Evolutionary conservation across 2,888 invertebrate species (phyloP), one percentile per base, ranked within the genome.

Genomic region (Drosophila ustulata): DNA sequence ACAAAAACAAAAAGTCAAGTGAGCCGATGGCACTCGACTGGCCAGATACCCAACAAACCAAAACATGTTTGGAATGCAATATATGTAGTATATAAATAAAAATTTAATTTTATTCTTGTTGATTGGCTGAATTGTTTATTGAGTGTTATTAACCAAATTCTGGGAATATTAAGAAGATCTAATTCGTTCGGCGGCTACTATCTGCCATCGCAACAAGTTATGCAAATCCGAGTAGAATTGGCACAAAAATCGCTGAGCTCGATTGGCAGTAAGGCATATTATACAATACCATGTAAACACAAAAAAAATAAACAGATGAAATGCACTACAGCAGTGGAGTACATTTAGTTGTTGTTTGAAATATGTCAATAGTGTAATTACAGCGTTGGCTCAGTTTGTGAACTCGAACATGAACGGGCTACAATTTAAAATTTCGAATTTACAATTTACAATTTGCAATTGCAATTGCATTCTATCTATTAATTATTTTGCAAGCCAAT

Each of bases 311-410:
- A 63, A 68, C 71, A 41, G 46, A 64, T 70, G 30, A 56, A 70
- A 63, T 80, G 66, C 45, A 83, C 55, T 63, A 45, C 67, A 76
- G 62, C 58, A 37, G 3, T 32, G 1, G 2, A 74, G 68, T 55
- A 52, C 32, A 73, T 71, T 77, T 70, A 30, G 64, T 46, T 63
- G 67, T 43, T 76, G 56, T 49, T 56, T 67, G 64, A 86, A 84
- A 87, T 79, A 71, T 84, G 82, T 87, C 85, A 84, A 71, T 74
- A 63, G 41, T 71, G 53, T 84, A 82, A 82, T 87, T 82, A 69
- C 49, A 45, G 3, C 28, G 41, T 23, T 47, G 52, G 39, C 28
- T 46, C 23, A 59, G 47, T 50, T 43, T 37, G 41, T 63, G 58
- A 63, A 55, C 39, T 52, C 56, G 30, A 64, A 75, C 64, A 56